Conservation (phyloP, 53 echinoderm and acorn worm species). For the Henricia sp. region DNA sequence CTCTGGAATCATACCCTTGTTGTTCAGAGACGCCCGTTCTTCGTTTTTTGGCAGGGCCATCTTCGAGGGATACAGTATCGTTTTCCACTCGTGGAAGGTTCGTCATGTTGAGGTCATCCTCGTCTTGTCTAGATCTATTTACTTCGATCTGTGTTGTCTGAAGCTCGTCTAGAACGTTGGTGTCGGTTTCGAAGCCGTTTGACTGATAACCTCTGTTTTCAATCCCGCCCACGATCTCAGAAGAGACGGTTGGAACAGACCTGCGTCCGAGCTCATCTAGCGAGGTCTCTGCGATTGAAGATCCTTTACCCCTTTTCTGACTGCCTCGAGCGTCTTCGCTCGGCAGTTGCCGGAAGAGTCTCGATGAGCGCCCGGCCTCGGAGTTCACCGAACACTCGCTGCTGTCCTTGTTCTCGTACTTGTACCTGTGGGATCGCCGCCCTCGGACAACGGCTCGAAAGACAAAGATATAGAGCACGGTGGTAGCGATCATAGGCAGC, state of each 20-base stretch:
- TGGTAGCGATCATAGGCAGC: not conserved
- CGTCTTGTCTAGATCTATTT: not conserved
- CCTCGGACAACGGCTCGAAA: not conserved
- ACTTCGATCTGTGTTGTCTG: not conserved
- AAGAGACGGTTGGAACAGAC: not conserved
- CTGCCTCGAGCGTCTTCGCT: not conserved
- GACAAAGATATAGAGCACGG: slow-evolving; percentile 2
- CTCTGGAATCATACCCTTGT: too few species aligned
- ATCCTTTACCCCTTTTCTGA: not conserved
- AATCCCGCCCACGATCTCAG: not conserved
- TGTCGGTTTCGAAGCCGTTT: not conserved
- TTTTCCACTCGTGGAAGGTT: too few species aligned
- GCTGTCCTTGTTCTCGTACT: not conserved
- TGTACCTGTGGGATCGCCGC: not conserved
- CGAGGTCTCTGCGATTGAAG: not conserved
- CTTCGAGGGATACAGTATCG: too few species aligned
- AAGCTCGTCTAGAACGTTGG: not conserved
- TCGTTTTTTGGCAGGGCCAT: too few species aligned
- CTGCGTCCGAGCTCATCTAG: not conserved
- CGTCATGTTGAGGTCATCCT: not conserved
- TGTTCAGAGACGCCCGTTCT: too few species aligned
- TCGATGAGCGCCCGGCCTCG: not conserved
- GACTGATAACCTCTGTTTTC: not conserved
- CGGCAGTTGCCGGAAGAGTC: not conserved
- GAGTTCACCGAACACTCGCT: not conserved